Base-by-base conservation (phyloP, 2,888 invertebrate species). In the Ennomos fuscantarius region DNA sequence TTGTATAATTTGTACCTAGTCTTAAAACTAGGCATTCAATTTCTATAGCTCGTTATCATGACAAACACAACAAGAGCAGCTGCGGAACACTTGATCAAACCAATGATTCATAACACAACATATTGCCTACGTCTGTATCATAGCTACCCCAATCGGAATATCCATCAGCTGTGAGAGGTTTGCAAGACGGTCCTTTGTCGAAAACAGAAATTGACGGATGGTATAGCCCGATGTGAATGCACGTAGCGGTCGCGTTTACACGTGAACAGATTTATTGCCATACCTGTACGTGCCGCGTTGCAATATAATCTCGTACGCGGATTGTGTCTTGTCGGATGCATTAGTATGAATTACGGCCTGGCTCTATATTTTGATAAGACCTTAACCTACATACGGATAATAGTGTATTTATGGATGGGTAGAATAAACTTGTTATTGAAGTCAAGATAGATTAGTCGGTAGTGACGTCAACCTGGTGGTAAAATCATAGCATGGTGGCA, bases 201-300 rank as follows among this genome's bases (percentile, higher is more conserved):
- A 55, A 62, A 61, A 60, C 60, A 62, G 53, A 45, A 62, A 64
- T 66, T 62, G 66, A 66, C 42, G 56, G 48, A 66, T 62, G 56
- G 62, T 42, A 42, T 54, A 40, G 55, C 31, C 41, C 32, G 34
- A 9, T 37, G 33, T 49, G 53, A 53, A 58, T 56, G 57, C 62
- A 63, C 58, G 63, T 60, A 59, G 55, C 47, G 49, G 55, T 62
- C 59, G 55, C 49, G 57, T 60, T 57, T 62, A 62, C 51, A 55
- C 48, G 60, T 60, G 55, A 60, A 62, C 50, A 60, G 58, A 66
- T 66, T 64, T 64, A 66, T 62, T 49, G 52, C 57, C 45, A 24
- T n/a, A n/a, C n/a, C n/a, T 24, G 24, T 33, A 44, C 47, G 46
- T 50, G 31, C 37, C 44, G 55, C 47, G 35, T 35, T 53, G 60